phyloP scores from a whole-genome alignment of 2,797 vertebrate species.

The Cheirogaleus major region DNA sequence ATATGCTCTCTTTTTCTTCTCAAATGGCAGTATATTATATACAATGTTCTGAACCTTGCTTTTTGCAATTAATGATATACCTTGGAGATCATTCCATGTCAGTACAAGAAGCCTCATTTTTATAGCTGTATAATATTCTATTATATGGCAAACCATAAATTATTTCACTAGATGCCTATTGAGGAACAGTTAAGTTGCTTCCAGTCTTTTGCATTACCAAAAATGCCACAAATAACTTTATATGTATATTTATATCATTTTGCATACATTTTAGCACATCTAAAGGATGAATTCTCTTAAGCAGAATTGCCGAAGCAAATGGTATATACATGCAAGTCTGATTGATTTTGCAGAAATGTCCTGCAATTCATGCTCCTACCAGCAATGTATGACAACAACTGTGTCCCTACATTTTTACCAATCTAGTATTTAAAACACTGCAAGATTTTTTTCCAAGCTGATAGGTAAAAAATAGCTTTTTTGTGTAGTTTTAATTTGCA shows the following conservation, averaged over 20 bases:
- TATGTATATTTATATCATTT: not conserved
- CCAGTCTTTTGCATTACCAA: not conserved
- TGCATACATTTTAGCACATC: not conserved
- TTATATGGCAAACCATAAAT: not conserved
- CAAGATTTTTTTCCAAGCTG: not conserved
- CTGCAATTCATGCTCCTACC: not conserved
- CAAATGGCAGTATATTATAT: not conserved
- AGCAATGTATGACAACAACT: not conserved
- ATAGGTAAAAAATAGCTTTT: not conserved
- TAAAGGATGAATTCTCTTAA: constrained; percentile 3
- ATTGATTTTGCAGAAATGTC: not conserved
- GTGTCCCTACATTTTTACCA: not conserved
- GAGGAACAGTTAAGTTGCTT: not conserved
- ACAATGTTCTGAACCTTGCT: not conserved
- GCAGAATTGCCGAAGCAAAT: not conserved
- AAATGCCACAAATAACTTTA: not conserved
- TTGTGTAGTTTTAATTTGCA: not conserved
- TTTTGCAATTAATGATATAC: not conserved
- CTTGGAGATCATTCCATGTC: not conserved
- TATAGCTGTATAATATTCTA: not conserved
- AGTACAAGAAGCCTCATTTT: not conserved
- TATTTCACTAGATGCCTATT: not conserved
- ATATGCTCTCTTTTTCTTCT: not conserved
- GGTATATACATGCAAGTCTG: not conserved
- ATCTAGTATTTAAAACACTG: not conserved